Percentiles rank a stretch among this genome's conserved stretches.
These are phyloP conservation scores for Eristalis tenax DNA, from an alignment of 2,888 invertebrate species.

Conservation along the genomic window DNA sequence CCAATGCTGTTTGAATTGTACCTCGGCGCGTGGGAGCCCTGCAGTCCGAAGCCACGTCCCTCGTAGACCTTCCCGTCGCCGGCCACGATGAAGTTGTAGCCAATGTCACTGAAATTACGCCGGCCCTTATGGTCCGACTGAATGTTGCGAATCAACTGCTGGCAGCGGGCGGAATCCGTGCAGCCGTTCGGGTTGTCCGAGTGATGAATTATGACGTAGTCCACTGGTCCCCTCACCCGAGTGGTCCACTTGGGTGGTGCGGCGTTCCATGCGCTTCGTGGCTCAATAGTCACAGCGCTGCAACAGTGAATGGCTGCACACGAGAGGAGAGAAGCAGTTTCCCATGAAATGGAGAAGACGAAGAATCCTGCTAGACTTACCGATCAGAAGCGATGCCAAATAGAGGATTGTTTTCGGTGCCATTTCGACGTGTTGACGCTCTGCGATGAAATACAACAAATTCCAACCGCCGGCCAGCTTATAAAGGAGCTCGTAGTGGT, in stretches of 20 bases:
- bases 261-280: conserved; percentile 84
- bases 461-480: not conserved
- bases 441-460: conserved; percentile 8
- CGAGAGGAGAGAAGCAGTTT: not conserved
- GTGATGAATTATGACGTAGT: conserved; percentile 88
- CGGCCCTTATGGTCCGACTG: conserved; percentile 85
- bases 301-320: conserved; percentile 41
- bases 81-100: conserved; percentile 88
- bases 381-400: conserved; percentile 22
- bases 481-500: conserved; percentile 15
- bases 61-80: conserved; percentile 87
- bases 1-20: conserved; percentile 87
- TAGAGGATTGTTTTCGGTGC: conserved; percentile 32
- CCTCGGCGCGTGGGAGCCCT: conserved; percentile 87
- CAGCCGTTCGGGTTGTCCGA: conserved; percentile 86
- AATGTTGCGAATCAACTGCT: conserved; percentile 84
- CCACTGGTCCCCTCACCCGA: conserved; percentile 83
- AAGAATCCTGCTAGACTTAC: conserved; percentile 5
- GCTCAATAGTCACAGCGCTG: conserved; percentile 75
- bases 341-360: not conserved
- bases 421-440: conserved; percentile 22
- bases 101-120: conserved; percentile 86
- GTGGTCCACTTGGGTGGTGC: conserved; percentile 81
- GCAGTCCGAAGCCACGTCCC: conserved; percentile 86
- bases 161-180: conserved; percentile 82